phyloP scores from a whole-genome alignment of 2,888 invertebrate genomes.

The Boloria euphrosyne region DNA sequence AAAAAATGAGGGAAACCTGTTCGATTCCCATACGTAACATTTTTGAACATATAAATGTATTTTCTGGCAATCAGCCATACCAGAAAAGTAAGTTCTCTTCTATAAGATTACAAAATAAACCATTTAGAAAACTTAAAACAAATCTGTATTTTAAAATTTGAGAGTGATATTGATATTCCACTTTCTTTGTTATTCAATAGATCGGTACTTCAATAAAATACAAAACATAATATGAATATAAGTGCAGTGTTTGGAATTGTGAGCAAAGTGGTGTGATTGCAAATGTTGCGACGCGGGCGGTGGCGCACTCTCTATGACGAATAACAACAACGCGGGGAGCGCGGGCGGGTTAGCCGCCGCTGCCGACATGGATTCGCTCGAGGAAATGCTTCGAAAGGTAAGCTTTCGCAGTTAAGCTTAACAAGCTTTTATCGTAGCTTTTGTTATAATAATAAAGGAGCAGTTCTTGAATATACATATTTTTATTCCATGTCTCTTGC shows the following conservation, averaged over 20 bases:
- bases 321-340: conserved; percentile 84
- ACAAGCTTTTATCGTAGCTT: background rate
- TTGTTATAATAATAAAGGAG: too few species aligned
- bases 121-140: too few species aligned
- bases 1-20: too few species aligned
- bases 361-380: conserved; percentile 88
- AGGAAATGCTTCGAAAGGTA: conserved; percentile 91
- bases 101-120: too few species aligned
- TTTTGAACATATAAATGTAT: too few species aligned
- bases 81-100: too few species aligned
- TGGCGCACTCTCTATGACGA: conserved; percentile 78
- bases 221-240: conserved; percentile 18
- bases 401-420: conserved; percentile 44
- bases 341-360: conserved; percentile 84
- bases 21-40: too few species aligned
- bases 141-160: background rate
- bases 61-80: too few species aligned
- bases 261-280: conserved; percentile 28
- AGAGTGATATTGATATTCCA: conserved; percentile 8
- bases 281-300: conserved; percentile 25
- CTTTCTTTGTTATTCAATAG: background rate
- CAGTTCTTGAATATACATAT: too few species aligned
- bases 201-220: background rate
- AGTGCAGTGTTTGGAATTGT: conserved; percentile 39
- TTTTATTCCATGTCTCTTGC: too few species aligned